A percentile compares a stretch with the other conserved stretches of the same genome.
Evolutionary conservation across 1,140 invertebrate genomes (phyloP).

Genomic region (Portunus trituberculatus): DNA sequence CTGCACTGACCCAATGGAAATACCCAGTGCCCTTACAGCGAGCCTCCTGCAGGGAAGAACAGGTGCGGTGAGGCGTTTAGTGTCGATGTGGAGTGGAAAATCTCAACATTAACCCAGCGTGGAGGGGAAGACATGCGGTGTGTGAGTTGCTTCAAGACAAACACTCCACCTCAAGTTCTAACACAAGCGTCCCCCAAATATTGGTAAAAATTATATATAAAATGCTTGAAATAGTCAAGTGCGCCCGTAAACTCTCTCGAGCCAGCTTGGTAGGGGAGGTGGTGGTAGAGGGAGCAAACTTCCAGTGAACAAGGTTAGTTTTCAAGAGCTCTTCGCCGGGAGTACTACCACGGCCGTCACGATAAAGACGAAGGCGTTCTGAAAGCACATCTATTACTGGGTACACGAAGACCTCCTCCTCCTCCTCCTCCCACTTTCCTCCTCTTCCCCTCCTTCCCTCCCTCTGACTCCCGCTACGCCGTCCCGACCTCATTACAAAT

Average conservation of each 20-base stretch:
- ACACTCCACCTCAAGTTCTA: neutral
- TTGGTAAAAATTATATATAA: neutral
- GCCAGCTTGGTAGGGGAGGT: neutral
- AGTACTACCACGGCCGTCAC: neutral
- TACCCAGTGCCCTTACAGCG: neutral
- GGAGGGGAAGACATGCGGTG: neutral
- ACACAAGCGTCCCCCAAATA: neutral
- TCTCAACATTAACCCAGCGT: neutral
- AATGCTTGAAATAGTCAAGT: neutral
- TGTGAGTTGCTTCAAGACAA: conserved; percentile 14
- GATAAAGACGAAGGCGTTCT: conserved; percentile 20
- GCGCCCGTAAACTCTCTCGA: neutral
- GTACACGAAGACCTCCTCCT: neutral
- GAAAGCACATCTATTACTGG: neutral
- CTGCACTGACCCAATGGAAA: neutral
- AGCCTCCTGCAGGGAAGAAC: neutral
- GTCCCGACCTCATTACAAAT: neutral
- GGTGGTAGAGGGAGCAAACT: neutral
- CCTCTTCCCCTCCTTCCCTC: too few species aligned
- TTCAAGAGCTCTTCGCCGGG: neutral
- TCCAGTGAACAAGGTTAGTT: conserved; percentile 21
- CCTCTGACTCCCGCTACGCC: too few species aligned
- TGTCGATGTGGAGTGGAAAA: neutral
- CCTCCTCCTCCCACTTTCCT: neutral
- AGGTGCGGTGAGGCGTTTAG: neutral